Base-by-base conservation (phyloP, 2,797 vertebrate genomes). In the Pelodytes ibericus region DNA sequence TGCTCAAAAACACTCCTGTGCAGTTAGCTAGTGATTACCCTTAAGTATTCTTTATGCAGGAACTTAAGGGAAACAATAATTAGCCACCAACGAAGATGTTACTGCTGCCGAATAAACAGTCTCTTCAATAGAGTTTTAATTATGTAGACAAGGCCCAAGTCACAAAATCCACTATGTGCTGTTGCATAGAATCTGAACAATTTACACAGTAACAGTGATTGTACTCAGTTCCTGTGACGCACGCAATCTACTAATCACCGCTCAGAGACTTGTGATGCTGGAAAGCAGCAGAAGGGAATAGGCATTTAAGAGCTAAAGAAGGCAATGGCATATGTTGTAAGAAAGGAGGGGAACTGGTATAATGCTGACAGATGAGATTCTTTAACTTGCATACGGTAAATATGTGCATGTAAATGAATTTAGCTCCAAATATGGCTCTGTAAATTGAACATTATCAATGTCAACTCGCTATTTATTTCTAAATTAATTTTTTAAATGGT, bases 21-120 rank as follows among this genome's bases (percentile, higher is more conserved):
- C 71, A 83, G 87, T 81, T 90, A 84, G 90, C 84, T 84, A 83
- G 84, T 83, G 87, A 94, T 94, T 93, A 87, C 87, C 83, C 86
- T 4, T 47, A 86, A 84, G 88, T 87, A 90, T 86, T 91, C 86
- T 83, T 87, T 84, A 88, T 85, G 81, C 86, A 89, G 86, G 29
- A 88, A 68, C 89, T 83, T 88, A 82, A 82, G 87, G 84, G 87
- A 86, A 90, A 83, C 84, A 69, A 77, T 85, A 84, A 93, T 91
- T 86, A 90, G 82, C 79, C 80, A 81, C 87, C 89, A 36, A 0
- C 61, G 81, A 89, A 82, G 88, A 85, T 83, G 85, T 72, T 84
- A 67, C 83, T 85, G 80, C 84, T 85, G 80, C 82, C 74, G 0
- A 2, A 49, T 86, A 89, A 87, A 90, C 84, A 84, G 87, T 90